Percentiles rank a stretch among this genome's conserved stretches.
phyloP scores from a whole-genome alignment of 1,140 invertebrate species.

The Matsumurasca onukii region DNA sequence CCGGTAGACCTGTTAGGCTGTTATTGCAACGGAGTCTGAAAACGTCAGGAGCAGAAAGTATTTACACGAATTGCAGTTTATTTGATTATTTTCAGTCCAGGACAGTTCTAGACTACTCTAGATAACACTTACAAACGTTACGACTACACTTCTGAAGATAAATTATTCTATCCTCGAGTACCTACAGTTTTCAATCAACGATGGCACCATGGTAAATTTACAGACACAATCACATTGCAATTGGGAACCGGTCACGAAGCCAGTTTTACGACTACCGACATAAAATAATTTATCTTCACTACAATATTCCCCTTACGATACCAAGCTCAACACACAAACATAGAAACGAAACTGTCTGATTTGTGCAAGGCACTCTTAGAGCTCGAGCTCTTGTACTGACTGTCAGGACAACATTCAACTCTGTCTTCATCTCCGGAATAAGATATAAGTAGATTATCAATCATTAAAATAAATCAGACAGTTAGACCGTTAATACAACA shows the following conservation, averaged over 20 bases:
- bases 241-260: neutral
- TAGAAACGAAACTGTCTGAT: neutral
- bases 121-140: neutral
- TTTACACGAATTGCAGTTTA: neutral
- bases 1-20: neutral
- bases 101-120: neutral
- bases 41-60: conserved; percentile 10
- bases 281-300: conserved; percentile 21
- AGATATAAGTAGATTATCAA: too few relatives aligned
- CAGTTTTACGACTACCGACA: neutral
- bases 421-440: too few relatives aligned
- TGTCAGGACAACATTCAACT: too few relatives aligned
- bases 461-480: neutral
- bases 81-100: neutral
- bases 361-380: neutral
- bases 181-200: neutral
- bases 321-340: neutral
- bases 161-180: conserved; percentile 1
- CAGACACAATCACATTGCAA: neutral
- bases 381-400: neutral
- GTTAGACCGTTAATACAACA: neutral
- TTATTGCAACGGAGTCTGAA: too few relatives aligned
- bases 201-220: conserved; percentile 16
- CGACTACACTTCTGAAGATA: conserved; percentile 7
- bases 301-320: neutral